These are phyloP conservation scores for Netelia virgata DNA, from an alignment of 2,888 invertebrate genomes.

Conservation along the genomic window DNA sequence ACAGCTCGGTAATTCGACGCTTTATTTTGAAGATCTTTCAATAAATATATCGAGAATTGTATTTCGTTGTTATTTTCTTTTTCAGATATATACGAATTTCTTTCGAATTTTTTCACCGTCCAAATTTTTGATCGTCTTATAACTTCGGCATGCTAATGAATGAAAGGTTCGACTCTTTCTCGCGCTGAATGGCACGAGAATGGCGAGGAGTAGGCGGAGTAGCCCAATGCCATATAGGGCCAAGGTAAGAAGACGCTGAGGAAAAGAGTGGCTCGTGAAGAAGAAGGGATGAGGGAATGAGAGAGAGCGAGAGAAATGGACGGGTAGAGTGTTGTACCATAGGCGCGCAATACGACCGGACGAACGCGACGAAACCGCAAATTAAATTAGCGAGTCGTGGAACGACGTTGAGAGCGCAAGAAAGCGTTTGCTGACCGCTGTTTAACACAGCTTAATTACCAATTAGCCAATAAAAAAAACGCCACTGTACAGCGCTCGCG, in stretches of 20 bases:
- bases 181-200: neutral
- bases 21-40: neutral
- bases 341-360: slow-evolving; percentile 69
- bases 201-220: slow-evolving; percentile 66
- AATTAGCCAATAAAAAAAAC: slow-evolving; percentile 83
- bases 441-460: slow-evolving; percentile 83
- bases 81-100: too few species aligned
- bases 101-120: neutral
- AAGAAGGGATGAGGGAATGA: slow-evolving; percentile 53
- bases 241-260: slow-evolving; percentile 63
- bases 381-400: slow-evolving; percentile 83
- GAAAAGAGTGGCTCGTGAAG: slow-evolving; percentile 61
- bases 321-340: slow-evolving; percentile 59
- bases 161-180: slow-evolving; percentile 17
- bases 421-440: slow-evolving; percentile 83
- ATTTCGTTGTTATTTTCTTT: too few species aligned
- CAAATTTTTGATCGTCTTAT: slow-evolving; percentile 51
- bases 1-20: neutral
- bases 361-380: slow-evolving; percentile 83
- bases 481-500: slow-evolving; percentile 75
- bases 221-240: slow-evolving; percentile 54
- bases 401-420: slow-evolving; percentile 80
- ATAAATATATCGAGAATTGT: too few species aligned
- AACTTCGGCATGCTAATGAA: slow-evolving; percentile 23
- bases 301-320: slow-evolving; percentile 38